Percentiles rank a stretch among this genome's conserved stretches.
These are phyloP conservation scores for Cyaniris semiargus DNA, from an alignment of 2,888 invertebrate genomes.

Conservation along the genomic window DNA sequence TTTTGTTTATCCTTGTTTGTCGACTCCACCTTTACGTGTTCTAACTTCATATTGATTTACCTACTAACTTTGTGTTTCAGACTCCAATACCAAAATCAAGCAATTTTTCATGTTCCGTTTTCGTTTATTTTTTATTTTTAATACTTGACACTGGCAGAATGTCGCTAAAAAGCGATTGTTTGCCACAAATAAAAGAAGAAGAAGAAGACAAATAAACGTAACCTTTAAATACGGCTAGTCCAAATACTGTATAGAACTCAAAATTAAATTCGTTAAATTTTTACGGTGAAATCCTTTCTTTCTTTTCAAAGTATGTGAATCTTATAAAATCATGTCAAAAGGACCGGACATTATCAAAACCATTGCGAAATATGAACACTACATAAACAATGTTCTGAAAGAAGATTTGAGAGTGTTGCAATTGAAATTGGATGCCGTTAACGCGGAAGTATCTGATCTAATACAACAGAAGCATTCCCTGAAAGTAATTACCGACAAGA, in stretches of 20 bases:
- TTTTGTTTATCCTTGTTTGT: too few relatives aligned
- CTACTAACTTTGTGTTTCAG: too few relatives aligned
- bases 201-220: not conserved
- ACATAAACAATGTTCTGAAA: constrained; percentile 88
- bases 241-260: not conserved
- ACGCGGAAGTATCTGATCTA: constrained; percentile 85
- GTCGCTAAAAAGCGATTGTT: too few relatives aligned
- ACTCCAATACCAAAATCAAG: too few relatives aligned
- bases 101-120: too few relatives aligned
- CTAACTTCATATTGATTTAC: too few relatives aligned
- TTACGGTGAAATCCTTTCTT: not conserved
- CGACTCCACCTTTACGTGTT: too few relatives aligned
- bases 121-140: too few relatives aligned
- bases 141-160: too few relatives aligned
- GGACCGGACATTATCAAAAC: constrained; percentile 50
- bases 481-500: constrained; percentile 81
- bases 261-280: not conserved
- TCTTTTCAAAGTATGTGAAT: not conserved
- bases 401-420: constrained; percentile 84
- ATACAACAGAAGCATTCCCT: constrained; percentile 86
- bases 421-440: constrained; percentile 81
- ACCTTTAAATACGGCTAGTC: too few relatives aligned
- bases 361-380: constrained; percentile 82
- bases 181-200: too few relatives aligned
- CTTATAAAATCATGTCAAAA: constrained; percentile 49